Conservation (phyloP, 30 jellyfish, hydroid and myxozoan genomes). For the Cassiopea andromeda region DNA sequence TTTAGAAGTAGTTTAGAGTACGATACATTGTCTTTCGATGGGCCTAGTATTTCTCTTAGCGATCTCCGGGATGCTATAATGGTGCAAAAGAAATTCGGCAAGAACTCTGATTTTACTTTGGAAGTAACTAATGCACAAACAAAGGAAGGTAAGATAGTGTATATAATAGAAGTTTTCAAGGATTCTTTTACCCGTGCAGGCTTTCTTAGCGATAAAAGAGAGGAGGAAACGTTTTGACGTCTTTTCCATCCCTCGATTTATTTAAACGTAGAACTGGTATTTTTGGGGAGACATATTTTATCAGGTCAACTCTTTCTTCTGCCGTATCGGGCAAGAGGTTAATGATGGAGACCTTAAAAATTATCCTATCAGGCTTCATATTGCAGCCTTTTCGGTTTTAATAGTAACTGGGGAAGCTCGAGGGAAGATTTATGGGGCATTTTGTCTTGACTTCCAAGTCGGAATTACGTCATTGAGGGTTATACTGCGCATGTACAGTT, state of each 20-base stretch:
- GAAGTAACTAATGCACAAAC: conserved; percentile 98
- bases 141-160: conserved; percentile 87
- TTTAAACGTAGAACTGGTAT: no score
- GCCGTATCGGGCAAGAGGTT: no score
- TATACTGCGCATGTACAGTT: background rate
- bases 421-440: background rate
- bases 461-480: background rate
- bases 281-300: no score
- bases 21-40: conserved; percentile 95
- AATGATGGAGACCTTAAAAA: no score
- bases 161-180: background rate
- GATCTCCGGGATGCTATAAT: conserved; percentile 95
- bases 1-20: conserved; percentile 98
- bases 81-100: conserved; percentile 90
- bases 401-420: background rate
- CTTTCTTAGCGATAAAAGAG: background rate
- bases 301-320: no score
- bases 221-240: no score
- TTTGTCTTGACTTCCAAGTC: background rate
- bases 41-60: conserved; percentile 92
- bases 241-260: no score
- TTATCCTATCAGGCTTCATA: no score
- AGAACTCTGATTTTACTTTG: conserved; percentile 92
- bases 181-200: background rate
- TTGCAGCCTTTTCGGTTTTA: background rate